Evolutionary conservation across 2,888 invertebrate species (phyloP).

Genomic region (Leucoptera coffeella): DNA sequence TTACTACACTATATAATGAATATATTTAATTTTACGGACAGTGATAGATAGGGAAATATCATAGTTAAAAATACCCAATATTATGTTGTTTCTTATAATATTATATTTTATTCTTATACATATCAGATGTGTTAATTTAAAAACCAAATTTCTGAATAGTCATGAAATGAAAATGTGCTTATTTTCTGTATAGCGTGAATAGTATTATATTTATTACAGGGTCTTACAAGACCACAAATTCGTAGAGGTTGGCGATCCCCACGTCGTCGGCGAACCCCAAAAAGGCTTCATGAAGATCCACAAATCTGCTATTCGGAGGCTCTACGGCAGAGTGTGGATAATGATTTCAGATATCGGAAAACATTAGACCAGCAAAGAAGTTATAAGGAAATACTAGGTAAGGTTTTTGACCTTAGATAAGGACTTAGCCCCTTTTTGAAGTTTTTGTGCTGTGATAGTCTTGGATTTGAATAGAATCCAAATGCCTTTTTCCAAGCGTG

Average conservation of each 20-base stretch:
- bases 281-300: constrained; percentile 59
- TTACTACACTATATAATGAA: neutral
- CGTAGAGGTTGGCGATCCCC: constrained; percentile 15
- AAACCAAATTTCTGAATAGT: too few species aligned
- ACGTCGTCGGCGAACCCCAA: constrained; percentile 48
- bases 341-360: constrained; percentile 61
- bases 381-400: constrained; percentile 59
- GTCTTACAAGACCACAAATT: neutral
- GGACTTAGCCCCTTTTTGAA: too few species aligned
- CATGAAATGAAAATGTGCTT: neutral
- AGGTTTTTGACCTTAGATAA: neutral
- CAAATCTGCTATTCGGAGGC: constrained; percentile 58
- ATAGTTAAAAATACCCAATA: too few species aligned
- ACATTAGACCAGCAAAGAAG: constrained; percentile 45
- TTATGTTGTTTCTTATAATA: too few species aligned
- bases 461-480: too few species aligned
- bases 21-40: neutral
- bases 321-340: constrained; percentile 59
- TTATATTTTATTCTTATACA: too few species aligned
- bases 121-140: too few species aligned
- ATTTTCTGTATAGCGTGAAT: neutral
- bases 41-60: neutral
- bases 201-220: neutral
- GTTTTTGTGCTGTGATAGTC: too few species aligned
- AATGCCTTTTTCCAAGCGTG: too few species aligned